Evolutionary conservation across 1,140 invertebrate species (phyloP), one percentile per base, ranked within the genome.

Genomic region (Drosophila orosa): DNA sequence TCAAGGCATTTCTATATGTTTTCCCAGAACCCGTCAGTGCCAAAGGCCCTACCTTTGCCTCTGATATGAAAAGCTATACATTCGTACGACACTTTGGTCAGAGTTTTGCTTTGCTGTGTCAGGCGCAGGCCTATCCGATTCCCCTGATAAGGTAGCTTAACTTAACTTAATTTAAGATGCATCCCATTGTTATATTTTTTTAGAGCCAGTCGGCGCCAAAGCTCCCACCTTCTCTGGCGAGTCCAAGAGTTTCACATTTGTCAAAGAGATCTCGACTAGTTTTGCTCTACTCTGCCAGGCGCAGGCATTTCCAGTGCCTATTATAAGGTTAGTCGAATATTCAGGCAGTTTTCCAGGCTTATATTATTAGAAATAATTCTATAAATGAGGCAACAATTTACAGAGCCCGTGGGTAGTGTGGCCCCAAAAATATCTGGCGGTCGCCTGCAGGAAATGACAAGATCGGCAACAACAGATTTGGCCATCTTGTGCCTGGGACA

Each of bases 61-160:
- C 94, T 66, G 94, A 95, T 78, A 94, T 94, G 39, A 95, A 95
- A 83, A 93, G 94, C 77, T 94, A 94, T 86, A 94, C 94, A 65
- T 95, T 95, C 91, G 92, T 94, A 74, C 93, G 92, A 19, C 22
- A 74, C 78, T 87, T 58, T 65, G 82, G 93, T 83, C 92, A 93
- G 45, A 93, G 93, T 67, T 93, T 96, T 80, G 94, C 95, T 66
- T 92, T 98, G 57, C 93, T 96, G 19, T 98, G 97, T 92, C 96
- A 95, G 80, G 96, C 96, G 65, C 96, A 96, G 84, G 93, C 92
- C 39, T 95, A 94, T 91, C 95, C 95, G 78, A 93, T 94, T 58
- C 95, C 95, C 29, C 69, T 93, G 48, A 95, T 94, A 93, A 95
- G 94, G 95, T 95, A 89, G 93, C 83, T 42, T 39, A 39, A 25